These are phyloP conservation scores for Remorina albescens DNA, from an alignment of 2,797 vertebrate species.

Conservation along the genomic window DNA sequence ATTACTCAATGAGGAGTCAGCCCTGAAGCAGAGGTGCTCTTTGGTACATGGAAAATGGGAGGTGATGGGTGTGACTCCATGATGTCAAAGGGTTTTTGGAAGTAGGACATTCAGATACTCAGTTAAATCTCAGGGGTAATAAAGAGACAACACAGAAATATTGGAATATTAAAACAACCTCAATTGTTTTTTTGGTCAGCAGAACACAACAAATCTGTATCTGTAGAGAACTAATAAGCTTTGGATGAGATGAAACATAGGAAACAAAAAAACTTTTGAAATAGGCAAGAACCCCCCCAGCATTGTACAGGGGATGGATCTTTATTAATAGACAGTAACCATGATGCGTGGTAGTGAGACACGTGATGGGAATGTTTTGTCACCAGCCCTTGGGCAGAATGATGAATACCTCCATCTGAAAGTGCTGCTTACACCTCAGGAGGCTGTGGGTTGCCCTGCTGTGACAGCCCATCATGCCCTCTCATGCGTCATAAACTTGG, in stretches of 20 bases:
- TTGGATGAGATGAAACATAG: conserved; percentile 38
- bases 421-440: conserved; percentile 36
- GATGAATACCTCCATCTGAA: conserved; percentile 55
- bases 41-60: conserved; percentile 36
- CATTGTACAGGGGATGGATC: conserved; percentile 21
- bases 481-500: background rate
- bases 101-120: conserved; percentile 20
- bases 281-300: conserved; percentile 50
- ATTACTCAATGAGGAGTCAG: conserved; percentile 32
- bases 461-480: conserved; percentile 15
- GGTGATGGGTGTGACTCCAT: conserved; percentile 19
- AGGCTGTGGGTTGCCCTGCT: conserved; percentile 33
- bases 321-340: conserved; percentile 58
- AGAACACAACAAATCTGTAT: conserved; percentile 27
- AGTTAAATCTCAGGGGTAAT: conserved; percentile 8
- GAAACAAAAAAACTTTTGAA: conserved; percentile 52
- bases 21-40: conserved; percentile 48
- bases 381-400: conserved; percentile 51
- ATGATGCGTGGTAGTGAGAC: conserved; percentile 44
- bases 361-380: conserved; percentile 57
- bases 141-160: conserved; percentile 16
- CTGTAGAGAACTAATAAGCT: conserved; percentile 42
- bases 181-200: conserved; percentile 35
- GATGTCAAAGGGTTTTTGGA: conserved; percentile 25
- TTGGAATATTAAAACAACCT: conserved; percentile 27